Evolutionary conservation across 35 echinoderm and acorn worm species (phyloP), one percentile per base, ranked within the genome.

Genomic region (Ophiothrix spiculata): DNA sequence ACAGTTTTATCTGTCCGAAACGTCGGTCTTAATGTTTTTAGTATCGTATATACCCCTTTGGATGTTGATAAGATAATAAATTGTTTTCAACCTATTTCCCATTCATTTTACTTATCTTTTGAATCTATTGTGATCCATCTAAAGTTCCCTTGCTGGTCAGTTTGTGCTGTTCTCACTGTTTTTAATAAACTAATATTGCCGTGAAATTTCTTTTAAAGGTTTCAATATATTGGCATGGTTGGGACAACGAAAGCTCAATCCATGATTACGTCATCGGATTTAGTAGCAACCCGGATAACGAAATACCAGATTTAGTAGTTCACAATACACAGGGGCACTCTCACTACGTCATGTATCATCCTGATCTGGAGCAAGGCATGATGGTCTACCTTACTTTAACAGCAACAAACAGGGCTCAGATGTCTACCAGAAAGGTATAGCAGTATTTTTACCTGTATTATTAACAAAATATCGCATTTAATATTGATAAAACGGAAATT

Each of bases 341-440:
- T 38, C 49, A 64, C 0, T 88, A 54, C 0, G 28, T 64, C 31
- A 81, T 79, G 31, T 81, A 82, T 60, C 87, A 88, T 74, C 87
- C 87, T 17, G 23, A 88, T 74, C 32, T 88, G 25, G 64, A n/a
- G n/a, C 77, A 88, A 25, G 87, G 87, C 1, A 0, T 41, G 13
- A 35, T 81, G n/a, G 39, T 88, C 17, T 81, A 63, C 74, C 32
- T 88, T 23, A 42, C 74, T 10, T 14, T 88, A n/a, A 64, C 38
- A 38, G 87, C 87, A 3, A 39, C 69, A 23, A 88, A 88, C 31
- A 81, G 64, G 63, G 87, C 87, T 31, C 77, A 88, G 33, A 23
- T 88, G 46, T 74, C 56, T 63, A 75, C 54, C 21, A 37, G 39
- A 23, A 88, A 39, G 78, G 87, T 88, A 81, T 38, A 40, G 32